Evolutionary conservation across 2,888 invertebrate genomes (phyloP), one percentile per base, ranked within the genome.

Genomic region (Ormyrus rosae): DNA sequence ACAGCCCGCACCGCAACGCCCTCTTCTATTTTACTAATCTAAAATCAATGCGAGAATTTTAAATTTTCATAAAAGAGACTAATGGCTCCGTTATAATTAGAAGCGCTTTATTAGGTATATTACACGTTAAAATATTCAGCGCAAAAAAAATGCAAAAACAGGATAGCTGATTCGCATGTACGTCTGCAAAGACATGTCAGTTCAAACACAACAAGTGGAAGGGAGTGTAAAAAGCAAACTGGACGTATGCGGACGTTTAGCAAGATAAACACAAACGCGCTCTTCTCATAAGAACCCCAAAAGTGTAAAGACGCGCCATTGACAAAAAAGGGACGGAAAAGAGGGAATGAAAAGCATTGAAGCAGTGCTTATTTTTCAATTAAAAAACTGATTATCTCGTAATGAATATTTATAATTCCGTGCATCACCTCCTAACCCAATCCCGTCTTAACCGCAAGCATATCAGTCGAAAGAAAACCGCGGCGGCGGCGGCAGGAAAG

Each of bases 221-320:
- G 11, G 6, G 46, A 19, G 51, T 51, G 13, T 0, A 13, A 63
- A n/a, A n/a, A 64, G 61, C 1, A 64, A 64, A 60, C 45, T 11
- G 45, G 48, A 10, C 58, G 58, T 8, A 3, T 13, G 0, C 48
- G 58, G 6, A 19, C 45, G 51, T 71, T 56, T 11, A 56, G 56
- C 13, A 67, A 74, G 58, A 58, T 74, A 65, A 74, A 74, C 51
- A 67, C 34, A 67, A 67, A 58, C 51, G 50, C 19, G 58, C 34
- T 60, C 67, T 58, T 50, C n/a, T n/a, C 13, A n/a, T 13, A 2
- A 68, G 46, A 46, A 51, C 8, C 51, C 46, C 51, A 53, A 68
- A 65, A 56, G 64, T 65, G 65, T 56, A 11, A 19, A 73, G 64
- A 56, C 10, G 56, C 34, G 2, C 34, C 60, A 60, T 61, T 71